These are phyloP conservation scores for Tethya wilhelma DNA, from an alignment of 37 sponge, comb jelly and placozoan species.

Conservation along the genomic window DNA sequence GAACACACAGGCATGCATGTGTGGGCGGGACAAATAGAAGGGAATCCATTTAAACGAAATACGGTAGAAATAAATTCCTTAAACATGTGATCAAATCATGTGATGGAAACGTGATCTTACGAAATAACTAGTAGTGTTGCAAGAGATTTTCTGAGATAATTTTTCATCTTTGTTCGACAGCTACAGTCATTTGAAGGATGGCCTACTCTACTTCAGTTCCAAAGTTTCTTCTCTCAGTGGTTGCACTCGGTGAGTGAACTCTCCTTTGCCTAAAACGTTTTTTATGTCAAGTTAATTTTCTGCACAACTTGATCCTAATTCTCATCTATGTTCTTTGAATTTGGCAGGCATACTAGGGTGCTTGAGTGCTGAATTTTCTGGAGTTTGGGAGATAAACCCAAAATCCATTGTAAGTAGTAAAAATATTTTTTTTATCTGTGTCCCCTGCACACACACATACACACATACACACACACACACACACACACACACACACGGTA, in stretches of 20 bases:
- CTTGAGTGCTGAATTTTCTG: neutral
- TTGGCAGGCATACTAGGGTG: constrained; percentile 10
- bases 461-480: too few relatives aligned
- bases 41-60: too few relatives aligned
- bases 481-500: too few relatives aligned
- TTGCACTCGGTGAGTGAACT: neutral
- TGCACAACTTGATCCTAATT: neutral
- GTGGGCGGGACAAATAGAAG: too few relatives aligned
- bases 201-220: neutral
- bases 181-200: neutral
- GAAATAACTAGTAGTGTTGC: too few relatives aligned
- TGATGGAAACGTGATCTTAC: too few relatives aligned
- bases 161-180: neutral
- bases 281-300: neutral
- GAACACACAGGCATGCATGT: too few relatives aligned
- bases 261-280: neutral
- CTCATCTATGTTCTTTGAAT: neutral
- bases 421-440: neutral
- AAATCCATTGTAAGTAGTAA: constrained; percentile 7
- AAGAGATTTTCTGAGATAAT: too few relatives aligned
- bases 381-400: constrained; percentile 27
- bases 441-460: too few relatives aligned
- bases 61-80: too few relatives aligned
- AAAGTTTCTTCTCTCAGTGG: constrained; percentile 2
- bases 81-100: too few relatives aligned